Percentiles rank a stretch among this genome's conserved stretches.
phyloP scores from a whole-genome alignment of 2,888 invertebrate genomes.

The Ophion ventricosus region DNA sequence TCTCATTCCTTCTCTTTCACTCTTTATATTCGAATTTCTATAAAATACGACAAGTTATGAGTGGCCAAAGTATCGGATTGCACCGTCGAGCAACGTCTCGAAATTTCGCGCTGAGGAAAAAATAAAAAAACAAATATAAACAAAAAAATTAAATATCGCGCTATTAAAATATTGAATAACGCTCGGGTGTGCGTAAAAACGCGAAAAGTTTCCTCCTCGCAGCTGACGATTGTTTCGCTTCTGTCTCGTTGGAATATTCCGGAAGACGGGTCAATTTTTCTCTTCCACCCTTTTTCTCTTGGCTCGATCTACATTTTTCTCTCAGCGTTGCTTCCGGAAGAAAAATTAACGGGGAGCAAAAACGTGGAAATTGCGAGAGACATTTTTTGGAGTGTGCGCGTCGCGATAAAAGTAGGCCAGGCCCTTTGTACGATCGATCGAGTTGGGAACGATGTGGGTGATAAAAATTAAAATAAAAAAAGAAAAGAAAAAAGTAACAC shows the following conservation, averaged over 20 bases:
- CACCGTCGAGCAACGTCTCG: conserved; percentile 37
- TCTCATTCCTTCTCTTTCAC: conserved; percentile 45
- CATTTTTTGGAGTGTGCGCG: conserved; percentile 46
- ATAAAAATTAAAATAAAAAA: neutral
- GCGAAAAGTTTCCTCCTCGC: neutral
- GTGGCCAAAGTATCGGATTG: conserved; percentile 64
- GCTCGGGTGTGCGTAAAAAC: neutral
- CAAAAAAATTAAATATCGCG: neutral
- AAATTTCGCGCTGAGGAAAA: conserved; percentile 2
- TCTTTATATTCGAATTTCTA: conserved; percentile 59
- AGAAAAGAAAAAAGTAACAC: neutral
- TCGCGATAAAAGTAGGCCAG: conserved; percentile 54
- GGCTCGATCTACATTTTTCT: neutral
- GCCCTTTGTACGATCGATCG: conserved; percentile 55
- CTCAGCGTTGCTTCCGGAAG: neutral
- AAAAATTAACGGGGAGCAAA: neutral
- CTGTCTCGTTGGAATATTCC: conserved; percentile 11
- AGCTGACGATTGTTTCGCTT: neutral
- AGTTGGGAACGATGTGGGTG: neutral
- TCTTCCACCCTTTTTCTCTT: neutral
- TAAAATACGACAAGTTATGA: conserved; percentile 72
- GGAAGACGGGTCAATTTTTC: conserved; percentile 31
- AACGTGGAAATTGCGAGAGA: neutral
- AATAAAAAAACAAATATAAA: conserved; percentile 20
- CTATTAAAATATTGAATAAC: neutral